Conservation (phyloP, 2,888 invertebrate genomes). For the Zaprionus obscuricornis region DNA sequence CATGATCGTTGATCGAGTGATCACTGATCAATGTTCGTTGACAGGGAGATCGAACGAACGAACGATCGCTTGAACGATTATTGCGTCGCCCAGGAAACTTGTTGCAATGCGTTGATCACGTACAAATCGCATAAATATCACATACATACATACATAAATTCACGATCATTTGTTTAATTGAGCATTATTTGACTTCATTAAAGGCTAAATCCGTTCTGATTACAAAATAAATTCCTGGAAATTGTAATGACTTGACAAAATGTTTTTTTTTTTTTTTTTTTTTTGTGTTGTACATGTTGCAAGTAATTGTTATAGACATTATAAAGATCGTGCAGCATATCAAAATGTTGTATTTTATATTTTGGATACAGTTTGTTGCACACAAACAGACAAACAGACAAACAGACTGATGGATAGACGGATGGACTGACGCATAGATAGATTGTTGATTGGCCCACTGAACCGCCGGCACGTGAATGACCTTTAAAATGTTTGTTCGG, state of each 20-base stretch:
- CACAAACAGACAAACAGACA: no score
- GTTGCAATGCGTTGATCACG: slow-evolving; percentile 62
- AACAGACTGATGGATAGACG: no score
- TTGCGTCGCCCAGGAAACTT: no score
- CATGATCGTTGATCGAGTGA: slow-evolving; percentile 16
- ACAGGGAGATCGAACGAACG: slow-evolving; percentile 11
- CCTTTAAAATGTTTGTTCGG: slow-evolving; percentile 53
- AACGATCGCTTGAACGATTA: slow-evolving; percentile 33
- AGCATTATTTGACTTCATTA: slow-evolving; percentile 37
- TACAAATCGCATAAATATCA: slow-evolving; percentile 56
- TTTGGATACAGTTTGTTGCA: slow-evolving; percentile 67
- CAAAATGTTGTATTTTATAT: slow-evolving; percentile 12
- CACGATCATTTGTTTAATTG: slow-evolving; percentile 46
- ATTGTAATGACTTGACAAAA: slow-evolving; percentile 35
- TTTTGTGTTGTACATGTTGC: neutral
- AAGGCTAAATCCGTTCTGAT: slow-evolving; percentile 17
- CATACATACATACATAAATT: neutral
- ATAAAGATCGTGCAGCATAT: slow-evolving; percentile 38
- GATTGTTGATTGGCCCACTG: slow-evolving; percentile 55
- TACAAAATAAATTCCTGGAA: slow-evolving; percentile 47
- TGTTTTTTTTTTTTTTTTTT: neutral
- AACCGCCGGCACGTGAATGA: slow-evolving; percentile 57
- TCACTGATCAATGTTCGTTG: slow-evolving; percentile 19
- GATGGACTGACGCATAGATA: no score
- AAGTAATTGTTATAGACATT: slow-evolving; percentile 26